Base-by-base conservation (phyloP, 2,113 vertebrate genomes). In the Panurus biarmicus region DNA sequence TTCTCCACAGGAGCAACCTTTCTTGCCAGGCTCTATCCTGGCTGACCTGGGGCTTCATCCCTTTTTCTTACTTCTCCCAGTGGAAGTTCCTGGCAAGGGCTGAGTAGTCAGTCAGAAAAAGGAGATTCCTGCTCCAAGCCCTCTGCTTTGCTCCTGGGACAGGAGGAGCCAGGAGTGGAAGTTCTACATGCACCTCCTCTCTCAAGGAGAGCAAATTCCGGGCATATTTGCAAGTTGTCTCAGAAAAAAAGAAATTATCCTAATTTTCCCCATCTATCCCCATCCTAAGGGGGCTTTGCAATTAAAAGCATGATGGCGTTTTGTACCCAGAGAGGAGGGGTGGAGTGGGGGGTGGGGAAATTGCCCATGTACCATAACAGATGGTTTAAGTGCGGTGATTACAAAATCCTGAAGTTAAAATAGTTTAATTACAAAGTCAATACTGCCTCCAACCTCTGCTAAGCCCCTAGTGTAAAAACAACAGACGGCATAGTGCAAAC, bases 351-450 rank as follows among this genome's bases (percentile, higher is more conserved):
- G 96, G 91, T 79, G 82, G 87, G 87, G 79, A 90, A 86, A 77
- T 97, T 86, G 29, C 77, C 87, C 79, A 95, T 95, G 96, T 92
- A 95, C 97, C 95, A 97, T 97, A 98, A 98, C 99, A 99, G 99
- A 99, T 99, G 99, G 99, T 96, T 98, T 98, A 98, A 98, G 98
- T 98, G 98, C 97, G 92, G 98, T 98, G 99, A 99, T 99, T 99
- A 99, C 99, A 99, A 98, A 99, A 99, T 99, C 98, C 98, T 98
- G 98, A 98, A 98, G 98, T 98, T 98, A 99, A 99, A 99, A 99
- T 99, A 98, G 98, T 99, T 99, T 99, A 99, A 99, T 99, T 99
- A 98, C 99, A 99, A 98, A 99, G 99, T 99, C 99, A 99, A 99
- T 99, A 99, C 98, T 98, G 98, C 97, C 98, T 97, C 98, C 98